Base-by-base conservation (phyloP, 2,888 invertebrate species). In the Gortyna flavago region DNA sequence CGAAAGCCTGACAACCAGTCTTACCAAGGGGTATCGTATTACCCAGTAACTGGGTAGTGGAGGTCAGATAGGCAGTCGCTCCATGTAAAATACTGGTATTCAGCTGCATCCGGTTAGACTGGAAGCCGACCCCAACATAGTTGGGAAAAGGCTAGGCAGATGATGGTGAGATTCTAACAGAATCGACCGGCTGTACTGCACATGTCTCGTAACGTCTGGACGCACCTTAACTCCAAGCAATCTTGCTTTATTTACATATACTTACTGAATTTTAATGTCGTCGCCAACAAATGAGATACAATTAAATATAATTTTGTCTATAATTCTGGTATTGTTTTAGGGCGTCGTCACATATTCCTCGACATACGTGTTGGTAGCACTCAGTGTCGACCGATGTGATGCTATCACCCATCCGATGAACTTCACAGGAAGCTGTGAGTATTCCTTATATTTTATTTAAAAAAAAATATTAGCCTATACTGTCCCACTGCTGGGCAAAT, bases 331-430 rank as follows among this genome's bases (percentile, higher is more conserved):
- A 35, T 68, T 11, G 1, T 65, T 76, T 61, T 89, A 96, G 96
- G 98, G 98, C 80, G 97, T 99, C 90, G 99, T 99, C 79, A 99
- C 99, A 44, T 99, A 99, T 94, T 98, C 99, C 18, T 99, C 99
- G 54, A 99, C 99, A 4, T 99, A 99, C 93, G 99, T 99, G 41
- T 97, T 99, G 86, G 99, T 99, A 77, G 99, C 99, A 25, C 97
- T 99, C 73, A 99, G 99, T 89, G 98, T 99, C 87, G 99, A 99
- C 95, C 97, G 99, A 91, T 99, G 99, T 94, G 99, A 99, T 92
- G 99, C 99, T 77, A 99, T 99, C 91, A 99, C 98, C 25, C 98
- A 99, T 97, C 99, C 99, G 1, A 99, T 99, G 98, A 99, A 99
- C 95, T 99, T 99, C 94, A 98, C 98, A 75, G 98, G 99, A 91